Evolutionary conservation across 1,140 invertebrate genomes (phyloP), one percentile per base, ranked within the genome.

Genomic region (Schlechtendalia chinensis): DNA sequence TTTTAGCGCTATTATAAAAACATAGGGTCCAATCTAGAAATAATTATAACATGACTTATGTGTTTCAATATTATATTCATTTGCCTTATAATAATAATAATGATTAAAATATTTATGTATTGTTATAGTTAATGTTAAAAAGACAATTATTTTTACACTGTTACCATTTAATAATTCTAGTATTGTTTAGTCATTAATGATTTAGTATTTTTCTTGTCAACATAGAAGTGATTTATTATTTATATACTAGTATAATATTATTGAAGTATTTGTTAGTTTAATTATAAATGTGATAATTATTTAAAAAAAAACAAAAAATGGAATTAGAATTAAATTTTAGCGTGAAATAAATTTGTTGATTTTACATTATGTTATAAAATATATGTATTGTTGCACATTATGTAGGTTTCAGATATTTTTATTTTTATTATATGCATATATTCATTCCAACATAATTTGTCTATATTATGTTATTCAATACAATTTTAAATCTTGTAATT

Each of bases 141-240:
- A 72, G 69, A 72, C 69, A 72, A 72, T 32, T 72, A 72, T 72
- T 72, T 71, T 72, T 72, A 72, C 69, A 72, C 69, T 72, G 50
- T 54, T 72, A 54, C 47, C 50, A 5, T 72, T 53, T n/a, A 29
- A 53, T 27, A 53, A 11, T 8, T 72, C 11, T 39, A 39, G 69
- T 72, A 47, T 29, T 71, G 47, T 72, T 54, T 72, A 72, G 69
- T 72, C 69, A 29, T 72, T 54, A 54, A 29, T 53, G 11, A n/a
- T 29, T 53, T 29, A 54, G 27, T 72, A 8, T 53, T 72, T 63
- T 63, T 29, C 1, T 54, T 72, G 17, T 72, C 17, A 72, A 54
- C 17, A 54, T 72, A 53, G 32, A 67, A 67, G 65, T 54, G 22
- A 72, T 53, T 72, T 72, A 72, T 71, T 72, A 50, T 50, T 50